These are phyloP conservation scores for Dinomys branickii DNA, from an alignment of 2,113 vertebrate genomes.

Conservation along the genomic window DNA sequence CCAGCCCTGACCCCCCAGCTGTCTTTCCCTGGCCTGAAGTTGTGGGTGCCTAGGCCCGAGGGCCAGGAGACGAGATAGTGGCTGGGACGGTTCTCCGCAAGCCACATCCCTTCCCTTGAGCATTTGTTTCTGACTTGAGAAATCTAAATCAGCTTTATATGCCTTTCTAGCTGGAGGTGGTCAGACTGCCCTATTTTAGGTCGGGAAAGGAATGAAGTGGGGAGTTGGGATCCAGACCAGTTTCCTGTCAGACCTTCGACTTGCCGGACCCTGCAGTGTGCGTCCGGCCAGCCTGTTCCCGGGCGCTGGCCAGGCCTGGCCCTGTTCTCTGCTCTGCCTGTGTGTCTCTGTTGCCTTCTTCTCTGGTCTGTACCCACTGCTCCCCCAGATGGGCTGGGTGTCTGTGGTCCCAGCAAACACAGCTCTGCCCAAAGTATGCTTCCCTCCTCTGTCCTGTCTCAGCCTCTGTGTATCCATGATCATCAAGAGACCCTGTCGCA, in stretches of 20 bases:
- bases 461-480: background rate
- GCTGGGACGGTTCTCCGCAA: background rate
- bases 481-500: background rate
- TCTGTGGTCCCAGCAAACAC: background rate
- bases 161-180: constrained; percentile 17
- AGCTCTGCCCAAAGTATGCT: background rate
- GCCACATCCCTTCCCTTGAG: background rate
- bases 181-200: constrained; percentile 16
- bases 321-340: background rate
- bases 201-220: background rate
- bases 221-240: background rate
- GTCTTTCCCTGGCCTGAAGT: background rate
- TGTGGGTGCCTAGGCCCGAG: background rate
- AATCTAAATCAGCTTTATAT: background rate
- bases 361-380: background rate
- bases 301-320: background rate
- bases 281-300: background rate
- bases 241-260: background rate
- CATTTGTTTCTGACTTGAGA: constrained; percentile 44
- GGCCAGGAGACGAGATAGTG: background rate
- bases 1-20: rapidly evolving
- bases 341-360: background rate
- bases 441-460: background rate
- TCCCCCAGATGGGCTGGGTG: background rate
- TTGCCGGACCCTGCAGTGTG: no score